Base-by-base conservation (phyloP, 2,888 invertebrate genomes). In the Proisotoma minuta region DNA sequence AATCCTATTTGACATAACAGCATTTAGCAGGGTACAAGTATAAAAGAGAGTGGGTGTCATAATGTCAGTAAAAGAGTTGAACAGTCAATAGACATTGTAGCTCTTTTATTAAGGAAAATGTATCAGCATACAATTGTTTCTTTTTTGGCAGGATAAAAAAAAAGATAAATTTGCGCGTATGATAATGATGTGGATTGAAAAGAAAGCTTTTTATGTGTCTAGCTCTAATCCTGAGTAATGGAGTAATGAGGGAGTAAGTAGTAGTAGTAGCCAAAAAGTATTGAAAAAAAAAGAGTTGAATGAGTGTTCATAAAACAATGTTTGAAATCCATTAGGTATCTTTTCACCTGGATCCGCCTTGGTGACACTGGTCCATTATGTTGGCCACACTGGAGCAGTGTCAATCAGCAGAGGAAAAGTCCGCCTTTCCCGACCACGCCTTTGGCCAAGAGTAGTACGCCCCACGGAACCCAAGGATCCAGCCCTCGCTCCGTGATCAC, bases 321-420 rank as follows among this genome's bases (percentile, higher is more conserved):
- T 59, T 59, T 48, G 29, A 59, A 53, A 20, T 43, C 12, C 53
- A 64, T 61, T 61, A 60, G 54, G 26, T 34, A 53, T 60, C 58
- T 58, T 69, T 67, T 69, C 69, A 69, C 67, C 65, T 66, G 67
- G 70, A 64, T 68, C 68, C 70, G 70, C 71, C 67, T 71, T 65
- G 71, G 68, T 71, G 71, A 69, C 71, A 71, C 61, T 68, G 63
- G 67, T 69, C 66, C 67, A 71, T 69, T 68, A 66, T 71, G 65
- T 15, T 60, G 63, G 65, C 65, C 67, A 63, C 66, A 68, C 63
- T 65, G 62, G 61, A 68, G 58, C 68, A 47, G 71, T 72, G 71
- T 72, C 71, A 72, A 72, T 72, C 71, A 71, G 63, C 65, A 59
- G 65, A n/a, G 57, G 47, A 62, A 63, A 62, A 63, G 66, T 65